Conservation (phyloP, 23 tunicate genomes). For the Ciona savignyi region DNA sequence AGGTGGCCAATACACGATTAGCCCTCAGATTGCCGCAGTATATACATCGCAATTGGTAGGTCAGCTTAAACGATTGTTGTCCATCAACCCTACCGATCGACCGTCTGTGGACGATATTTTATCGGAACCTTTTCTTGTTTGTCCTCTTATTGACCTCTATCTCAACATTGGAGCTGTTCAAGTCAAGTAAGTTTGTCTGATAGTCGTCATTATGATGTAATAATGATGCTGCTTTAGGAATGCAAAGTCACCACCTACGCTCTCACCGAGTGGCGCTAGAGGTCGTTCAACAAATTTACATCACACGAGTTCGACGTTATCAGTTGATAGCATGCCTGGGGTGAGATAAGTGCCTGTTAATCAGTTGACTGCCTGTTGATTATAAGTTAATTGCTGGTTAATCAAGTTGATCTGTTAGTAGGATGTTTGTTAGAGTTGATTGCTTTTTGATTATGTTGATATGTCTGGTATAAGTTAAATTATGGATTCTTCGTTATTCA, state of each 20-base stretch:
- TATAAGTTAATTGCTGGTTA: no score
- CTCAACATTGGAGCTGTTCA: conserved; percentile 84
- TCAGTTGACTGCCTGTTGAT: no score
- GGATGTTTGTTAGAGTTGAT: no score
- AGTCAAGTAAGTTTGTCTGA: conserved; percentile 56
- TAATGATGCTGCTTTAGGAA: conserved; percentile 30
- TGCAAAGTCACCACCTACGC: conserved; percentile 33
- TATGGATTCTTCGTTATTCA: no score
- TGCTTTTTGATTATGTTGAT: no score
- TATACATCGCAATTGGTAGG: conserved; percentile 26
- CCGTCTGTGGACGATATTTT: conserved; percentile 69
- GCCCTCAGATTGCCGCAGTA: conserved; percentile 38
- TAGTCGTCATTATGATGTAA: neutral
- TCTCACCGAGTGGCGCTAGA: conserved; percentile 22
- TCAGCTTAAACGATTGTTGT: conserved; percentile 37
- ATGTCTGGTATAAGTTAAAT: no score
- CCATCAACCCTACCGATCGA: conserved; percentile 43
- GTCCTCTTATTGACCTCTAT: conserved; percentile 59
- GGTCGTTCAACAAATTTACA: conserved; percentile 28
- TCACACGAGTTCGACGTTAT: conserved; percentile 71
- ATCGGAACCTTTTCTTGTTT: conserved; percentile 64
- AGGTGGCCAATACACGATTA: conserved; percentile 59
- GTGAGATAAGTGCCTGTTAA: conserved; percentile 17
- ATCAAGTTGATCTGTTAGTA: no score
- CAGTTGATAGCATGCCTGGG: conserved; percentile 58